phyloP scores from a whole-genome alignment of 1,140 invertebrate species.

The Nomia melanderi region DNA sequence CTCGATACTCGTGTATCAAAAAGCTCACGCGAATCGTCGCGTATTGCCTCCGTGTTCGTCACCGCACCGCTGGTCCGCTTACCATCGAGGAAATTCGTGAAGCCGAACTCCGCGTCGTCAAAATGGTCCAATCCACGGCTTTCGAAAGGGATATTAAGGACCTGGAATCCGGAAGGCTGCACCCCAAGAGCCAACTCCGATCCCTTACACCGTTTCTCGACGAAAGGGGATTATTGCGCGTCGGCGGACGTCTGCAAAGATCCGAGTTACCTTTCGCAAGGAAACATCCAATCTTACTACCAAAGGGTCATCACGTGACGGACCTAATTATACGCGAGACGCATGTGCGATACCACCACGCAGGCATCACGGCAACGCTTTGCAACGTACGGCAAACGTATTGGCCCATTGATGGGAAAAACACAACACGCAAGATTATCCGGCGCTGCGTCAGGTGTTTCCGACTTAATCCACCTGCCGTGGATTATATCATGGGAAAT shows the following conservation, averaged over 20 bases:
- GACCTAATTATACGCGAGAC: background rate
- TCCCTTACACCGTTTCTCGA: too few species aligned
- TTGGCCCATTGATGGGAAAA: background rate
- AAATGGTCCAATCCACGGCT: background rate
- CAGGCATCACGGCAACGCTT: background rate
- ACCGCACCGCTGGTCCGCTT: background rate
- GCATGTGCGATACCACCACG: background rate
- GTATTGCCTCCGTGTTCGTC: conserved; percentile 24
- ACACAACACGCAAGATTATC: background rate
- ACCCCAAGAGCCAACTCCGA: too few species aligned
- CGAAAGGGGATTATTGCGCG: too few species aligned
- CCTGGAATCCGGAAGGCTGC: too few species aligned
- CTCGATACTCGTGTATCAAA: conserved; percentile 6
- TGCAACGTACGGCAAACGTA: background rate
- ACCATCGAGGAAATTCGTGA: background rate
- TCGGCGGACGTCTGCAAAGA: too few species aligned
- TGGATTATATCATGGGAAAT: too few species aligned
- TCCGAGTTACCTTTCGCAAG: too few species aligned
- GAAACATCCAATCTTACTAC: too few species aligned
- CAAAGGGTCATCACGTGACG: background rate
- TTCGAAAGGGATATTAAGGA: too few species aligned
- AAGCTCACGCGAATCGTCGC: background rate
- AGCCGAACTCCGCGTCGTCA: background rate
- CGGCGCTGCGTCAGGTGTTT: background rate
- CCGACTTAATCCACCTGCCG: background rate